Conservation (phyloP, 2,888 invertebrate genomes). For the Caenorhabditis sp. region DNA sequence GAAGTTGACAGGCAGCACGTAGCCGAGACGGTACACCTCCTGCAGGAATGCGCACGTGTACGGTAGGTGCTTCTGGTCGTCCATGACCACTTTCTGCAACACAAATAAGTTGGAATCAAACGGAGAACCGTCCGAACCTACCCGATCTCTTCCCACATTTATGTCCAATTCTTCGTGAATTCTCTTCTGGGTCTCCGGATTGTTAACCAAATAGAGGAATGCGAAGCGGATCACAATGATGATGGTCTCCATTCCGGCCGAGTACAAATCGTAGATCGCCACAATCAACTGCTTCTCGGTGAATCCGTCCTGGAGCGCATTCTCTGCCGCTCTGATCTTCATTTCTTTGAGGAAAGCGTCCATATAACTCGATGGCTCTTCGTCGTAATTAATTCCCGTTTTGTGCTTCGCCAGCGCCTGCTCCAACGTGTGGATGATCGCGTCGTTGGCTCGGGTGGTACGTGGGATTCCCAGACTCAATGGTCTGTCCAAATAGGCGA, state of each 20-base stretch:
- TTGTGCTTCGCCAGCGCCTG: conserved; percentile 56
- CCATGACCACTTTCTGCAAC: conserved; percentile 59
- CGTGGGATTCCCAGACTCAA: conserved; percentile 54
- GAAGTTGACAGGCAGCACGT: conserved; percentile 60
- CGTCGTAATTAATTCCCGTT: conserved; percentile 59
- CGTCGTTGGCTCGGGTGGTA: conserved; percentile 58
- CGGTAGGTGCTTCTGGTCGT: conserved; percentile 60
- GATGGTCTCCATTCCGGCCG: conserved; percentile 66
- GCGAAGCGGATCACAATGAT: conserved; percentile 62
- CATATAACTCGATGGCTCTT: conserved; percentile 63
- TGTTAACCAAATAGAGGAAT: conserved; percentile 57
- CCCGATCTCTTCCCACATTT: conserved; percentile 58
- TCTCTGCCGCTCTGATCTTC: conserved; percentile 52
- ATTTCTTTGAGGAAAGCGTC: conserved; percentile 64
- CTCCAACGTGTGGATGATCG: conserved; percentile 53
- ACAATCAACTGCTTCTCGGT: conserved; percentile 63
- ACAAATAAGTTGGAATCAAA: too few relatives aligned
- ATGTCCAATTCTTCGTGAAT: conserved; percentile 62
- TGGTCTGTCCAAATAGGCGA: conserved; percentile 59
- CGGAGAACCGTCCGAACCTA: too few relatives aligned
- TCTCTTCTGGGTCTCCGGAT: conserved; percentile 58
- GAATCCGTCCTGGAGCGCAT: conserved; percentile 58
- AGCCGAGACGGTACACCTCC: conserved; percentile 63
- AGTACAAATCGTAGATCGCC: conserved; percentile 63
- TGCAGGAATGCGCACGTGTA: conserved; percentile 64